Conservation (phyloP, 2,888 invertebrate species). For the Coleophora deauratella region DNA sequence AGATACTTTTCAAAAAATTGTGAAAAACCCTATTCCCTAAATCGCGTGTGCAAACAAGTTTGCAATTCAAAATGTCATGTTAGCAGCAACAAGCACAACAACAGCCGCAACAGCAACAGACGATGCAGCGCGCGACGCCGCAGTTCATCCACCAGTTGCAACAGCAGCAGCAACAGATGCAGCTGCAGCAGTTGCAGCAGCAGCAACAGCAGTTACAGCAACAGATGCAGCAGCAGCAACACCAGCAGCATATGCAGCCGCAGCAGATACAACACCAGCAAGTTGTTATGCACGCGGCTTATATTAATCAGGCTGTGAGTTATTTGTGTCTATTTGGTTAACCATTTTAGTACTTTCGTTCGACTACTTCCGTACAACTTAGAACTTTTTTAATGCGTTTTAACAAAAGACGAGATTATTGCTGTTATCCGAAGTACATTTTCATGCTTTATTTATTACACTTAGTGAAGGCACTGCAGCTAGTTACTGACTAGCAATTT, state of each 20-base stretch:
- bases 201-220: constrained; percentile 32
- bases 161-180: constrained; percentile 34
- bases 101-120: constrained; percentile 11
- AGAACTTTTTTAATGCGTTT: no score
- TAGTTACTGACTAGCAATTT: no score
- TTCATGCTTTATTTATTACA: no score
- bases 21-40: no score
- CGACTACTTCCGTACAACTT: no score
- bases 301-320: constrained; percentile 60
- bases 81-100: neutral
- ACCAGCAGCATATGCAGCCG: constrained; percentile 35
- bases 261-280: constrained; percentile 50
- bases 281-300: constrained; percentile 65
- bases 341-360: no score
- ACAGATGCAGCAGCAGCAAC: constrained; percentile 29
- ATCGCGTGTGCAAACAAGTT: no score
- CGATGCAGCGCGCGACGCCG: constrained; percentile 25
- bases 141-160: constrained; percentile 42
- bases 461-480: no score
- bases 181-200: constrained; percentile 32
- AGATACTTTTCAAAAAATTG: no score
- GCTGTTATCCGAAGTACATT: no score
- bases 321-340: neutral
- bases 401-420: no score
- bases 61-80: no score